A percentile compares a stretch with the other conserved stretches of the same genome.
Evolutionary conservation across 2,113 vertebrate genomes (phyloP).

Genomic region (Cinclus mexicanus): DNA sequence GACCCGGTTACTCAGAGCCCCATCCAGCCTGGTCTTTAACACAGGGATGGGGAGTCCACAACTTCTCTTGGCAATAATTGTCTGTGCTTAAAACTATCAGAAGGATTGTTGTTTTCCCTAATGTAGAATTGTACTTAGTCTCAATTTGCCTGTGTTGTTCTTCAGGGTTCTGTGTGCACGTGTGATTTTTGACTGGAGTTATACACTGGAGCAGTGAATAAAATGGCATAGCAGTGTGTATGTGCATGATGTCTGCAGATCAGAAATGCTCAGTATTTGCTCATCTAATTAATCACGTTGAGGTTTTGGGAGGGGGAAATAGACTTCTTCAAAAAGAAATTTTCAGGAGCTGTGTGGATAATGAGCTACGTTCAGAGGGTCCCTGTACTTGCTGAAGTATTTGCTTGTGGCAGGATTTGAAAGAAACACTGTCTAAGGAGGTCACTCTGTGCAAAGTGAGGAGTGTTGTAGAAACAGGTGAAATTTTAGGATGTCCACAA

Average conservation of each 20-base stretch:
- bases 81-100: not conserved
- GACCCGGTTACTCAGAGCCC: not conserved
- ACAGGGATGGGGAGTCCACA: not conserved
- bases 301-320: not conserved
- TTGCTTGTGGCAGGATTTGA: not conserved
- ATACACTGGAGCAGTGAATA: fast-evolving
- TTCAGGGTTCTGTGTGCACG: not conserved
- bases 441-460: not conserved
- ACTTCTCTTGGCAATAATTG: not conserved
- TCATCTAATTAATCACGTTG: not conserved
- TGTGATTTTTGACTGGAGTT: not conserved
- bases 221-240: not conserved
- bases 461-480: not conserved
- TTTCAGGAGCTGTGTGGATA: not conserved
- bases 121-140: not conserved
- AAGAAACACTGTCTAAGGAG: not conserved
- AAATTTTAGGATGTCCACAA: not conserved
- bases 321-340: not conserved
- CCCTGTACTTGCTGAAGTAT: not conserved
- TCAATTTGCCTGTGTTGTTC: not conserved
- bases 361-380: not conserved
- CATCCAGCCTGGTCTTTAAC: not conserved
- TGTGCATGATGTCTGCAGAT: not conserved
- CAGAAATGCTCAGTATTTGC: not conserved
- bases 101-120: not conserved